phyloP scores from a whole-genome alignment of 1,140 invertebrate genomes.

The Drosophila ficusphila region DNA sequence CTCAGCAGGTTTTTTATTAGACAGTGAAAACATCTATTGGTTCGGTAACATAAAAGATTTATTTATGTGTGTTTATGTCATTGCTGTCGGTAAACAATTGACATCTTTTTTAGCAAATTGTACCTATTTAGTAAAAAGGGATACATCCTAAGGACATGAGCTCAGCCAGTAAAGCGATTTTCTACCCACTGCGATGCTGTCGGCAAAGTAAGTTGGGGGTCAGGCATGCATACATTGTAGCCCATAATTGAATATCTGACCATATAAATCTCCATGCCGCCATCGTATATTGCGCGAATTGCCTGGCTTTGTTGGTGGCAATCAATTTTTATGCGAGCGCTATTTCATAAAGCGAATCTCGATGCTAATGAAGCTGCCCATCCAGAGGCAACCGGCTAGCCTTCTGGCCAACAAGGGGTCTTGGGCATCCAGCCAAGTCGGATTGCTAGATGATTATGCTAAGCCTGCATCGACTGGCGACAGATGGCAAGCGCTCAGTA shows the following conservation, averaged over 20 bases:
- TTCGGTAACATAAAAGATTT: neutral
- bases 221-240: conserved; percentile 50
- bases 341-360: conserved; percentile 62
- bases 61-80: neutral
- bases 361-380: conserved; percentile 69
- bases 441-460: conserved; percentile 29
- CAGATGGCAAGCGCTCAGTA: conserved; percentile 32
- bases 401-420: conserved; percentile 54
- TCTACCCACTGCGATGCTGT: conserved; percentile 2
- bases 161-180: neutral
- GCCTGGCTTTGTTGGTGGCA: conserved; percentile 55
- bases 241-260: conserved; percentile 59
- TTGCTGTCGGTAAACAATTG: neutral
- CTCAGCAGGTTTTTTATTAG: neutral
- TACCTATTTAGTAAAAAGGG: neutral
- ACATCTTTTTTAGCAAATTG: conserved; percentile 20
- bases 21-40: neutral
- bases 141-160: conserved; percentile 14
- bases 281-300: conserved; percentile 6
- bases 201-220: neutral
- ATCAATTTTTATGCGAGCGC: conserved; percentile 70
- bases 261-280: conserved; percentile 52
- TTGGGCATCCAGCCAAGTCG: conserved; percentile 29
- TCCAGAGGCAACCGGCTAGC: conserved; percentile 36
- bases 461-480: conserved; percentile 7